These are phyloP conservation scores for Panagrolaimus sp. DNA, from an alignment of 1,140 invertebrate species.

Conservation along the genomic window DNA sequence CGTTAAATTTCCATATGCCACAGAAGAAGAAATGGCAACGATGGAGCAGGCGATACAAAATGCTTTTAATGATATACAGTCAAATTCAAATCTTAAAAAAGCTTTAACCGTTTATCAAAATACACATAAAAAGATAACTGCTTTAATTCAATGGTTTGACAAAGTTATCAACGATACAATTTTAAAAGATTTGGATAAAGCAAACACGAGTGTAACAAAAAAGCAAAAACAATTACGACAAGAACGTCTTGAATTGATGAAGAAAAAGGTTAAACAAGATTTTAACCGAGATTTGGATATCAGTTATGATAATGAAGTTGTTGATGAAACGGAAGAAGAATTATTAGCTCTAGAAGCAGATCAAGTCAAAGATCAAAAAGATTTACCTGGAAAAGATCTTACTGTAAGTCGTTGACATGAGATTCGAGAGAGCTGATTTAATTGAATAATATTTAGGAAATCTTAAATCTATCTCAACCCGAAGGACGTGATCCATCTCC, in stretches of 20 bases:
- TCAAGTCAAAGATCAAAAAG: slow-evolving; percentile 46
- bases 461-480: slow-evolving; percentile 43
- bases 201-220: slow-evolving; percentile 49
- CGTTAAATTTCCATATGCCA: slow-evolving; percentile 66
- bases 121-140: slow-evolving; percentile 62
- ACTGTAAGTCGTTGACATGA: neutral
- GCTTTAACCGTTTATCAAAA: slow-evolving; percentile 62
- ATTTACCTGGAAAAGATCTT: slow-evolving; percentile 38
- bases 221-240: slow-evolving; percentile 51
- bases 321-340: slow-evolving; percentile 43
- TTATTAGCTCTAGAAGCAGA: slow-evolving; percentile 48
- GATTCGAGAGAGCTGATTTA: too few species aligned
- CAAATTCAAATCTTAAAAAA: slow-evolving; percentile 61
- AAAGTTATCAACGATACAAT: slow-evolving; percentile 58
- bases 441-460: slow-evolving; percentile 16
- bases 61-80: slow-evolving; percentile 65
- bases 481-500: slow-evolving; percentile 39
- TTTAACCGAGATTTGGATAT: slow-evolving; percentile 39
- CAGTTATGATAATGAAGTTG: slow-evolving; percentile 32
- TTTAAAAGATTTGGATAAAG: slow-evolving; percentile 53
- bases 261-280: slow-evolving; percentile 43
- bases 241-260: slow-evolving; percentile 49
- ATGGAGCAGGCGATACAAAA: slow-evolving; percentile 63
- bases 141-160: slow-evolving; percentile 66
- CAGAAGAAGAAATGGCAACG: slow-evolving; percentile 62